phyloP scores from a whole-genome alignment of 2,797 vertebrate species.

The Anguilla anguilla region DNA sequence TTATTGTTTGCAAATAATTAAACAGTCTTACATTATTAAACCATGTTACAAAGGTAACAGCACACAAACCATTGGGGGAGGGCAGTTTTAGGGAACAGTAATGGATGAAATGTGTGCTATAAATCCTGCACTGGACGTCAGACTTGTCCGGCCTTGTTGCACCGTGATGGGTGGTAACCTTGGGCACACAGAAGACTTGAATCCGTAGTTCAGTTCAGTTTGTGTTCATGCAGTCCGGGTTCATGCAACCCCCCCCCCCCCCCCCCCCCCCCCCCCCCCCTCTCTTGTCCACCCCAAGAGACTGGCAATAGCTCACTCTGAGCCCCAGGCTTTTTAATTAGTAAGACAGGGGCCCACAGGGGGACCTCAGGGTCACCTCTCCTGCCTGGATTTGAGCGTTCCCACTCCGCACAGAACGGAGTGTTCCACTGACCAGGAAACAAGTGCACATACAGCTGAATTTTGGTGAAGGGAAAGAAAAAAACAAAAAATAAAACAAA shows the following conservation, averaged over 20 bases:
- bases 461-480: neutral
- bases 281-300: neutral
- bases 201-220: neutral
- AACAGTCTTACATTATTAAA: too few species aligned
- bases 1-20: neutral
- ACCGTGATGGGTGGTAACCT: neutral
- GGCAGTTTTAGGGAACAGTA: neutral
- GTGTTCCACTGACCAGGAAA: neutral
- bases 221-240: neutral
- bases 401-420: neutral
- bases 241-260: neutral
- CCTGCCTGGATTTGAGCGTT: neutral
- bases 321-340: conserved; percentile 18
- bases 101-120: neutral
- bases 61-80: neutral
- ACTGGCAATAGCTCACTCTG: neutral
- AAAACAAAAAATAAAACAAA: neutral
- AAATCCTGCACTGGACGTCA: neutral
- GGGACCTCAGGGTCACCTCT: conserved; percentile 1
- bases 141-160: neutral
- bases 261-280: too few species aligned
- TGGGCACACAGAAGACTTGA: neutral
- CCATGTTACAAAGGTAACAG: too few species aligned
- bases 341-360: neutral
- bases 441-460: neutral